phyloP scores from a whole-genome alignment of 2,888 invertebrate species.

The Trissonchulus sp. region DNA sequence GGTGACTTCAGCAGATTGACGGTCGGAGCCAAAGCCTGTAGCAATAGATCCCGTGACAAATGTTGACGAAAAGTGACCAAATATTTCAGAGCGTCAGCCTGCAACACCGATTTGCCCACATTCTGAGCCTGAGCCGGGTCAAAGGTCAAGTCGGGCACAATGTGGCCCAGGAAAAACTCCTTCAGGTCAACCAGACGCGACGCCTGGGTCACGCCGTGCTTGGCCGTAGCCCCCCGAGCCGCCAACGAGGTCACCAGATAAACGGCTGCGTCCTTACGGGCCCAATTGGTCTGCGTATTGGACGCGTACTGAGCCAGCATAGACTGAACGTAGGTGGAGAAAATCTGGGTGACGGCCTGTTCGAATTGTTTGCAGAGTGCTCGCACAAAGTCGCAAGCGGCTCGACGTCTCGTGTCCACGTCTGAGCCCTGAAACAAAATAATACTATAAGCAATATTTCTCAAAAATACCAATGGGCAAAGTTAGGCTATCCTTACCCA shows the following conservation, averaged over 20 bases:
- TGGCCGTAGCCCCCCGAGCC: constrained; percentile 77
- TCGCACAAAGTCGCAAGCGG: constrained; percentile 93
- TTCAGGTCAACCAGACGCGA: constrained; percentile 65
- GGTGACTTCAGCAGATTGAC: constrained; percentile 69
- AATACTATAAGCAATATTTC: constrained; percentile 26
- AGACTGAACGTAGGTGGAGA: constrained; percentile 27
- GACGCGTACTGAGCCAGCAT: constrained; percentile 62
- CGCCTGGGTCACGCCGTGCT: constrained; percentile 80
- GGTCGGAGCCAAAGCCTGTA: constrained; percentile 69
- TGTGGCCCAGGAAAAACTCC: constrained; percentile 79
- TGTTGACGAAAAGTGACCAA: constrained; percentile 89
- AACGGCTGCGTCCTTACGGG: constrained; percentile 88
- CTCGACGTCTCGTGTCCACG: constrained; percentile 86
- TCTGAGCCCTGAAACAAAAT: constrained; percentile 58
- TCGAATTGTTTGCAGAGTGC: constrained; percentile 82
- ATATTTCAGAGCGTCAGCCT: constrained; percentile 92
- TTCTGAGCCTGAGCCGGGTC: constrained; percentile 16
- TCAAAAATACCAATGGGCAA: no score
- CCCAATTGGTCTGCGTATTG: constrained; percentile 74
- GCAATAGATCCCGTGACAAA: constrained; percentile 70
- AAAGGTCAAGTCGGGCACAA: constrained; percentile 74
- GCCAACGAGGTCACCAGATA: constrained; percentile 92
- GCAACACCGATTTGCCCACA: constrained; percentile 90
- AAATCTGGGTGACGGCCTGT: constrained; percentile 58
- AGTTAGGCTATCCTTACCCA: no score